phyloP scores from a whole-genome alignment of 2,797 vertebrate genomes.

The Trachops cirrhosus region DNA sequence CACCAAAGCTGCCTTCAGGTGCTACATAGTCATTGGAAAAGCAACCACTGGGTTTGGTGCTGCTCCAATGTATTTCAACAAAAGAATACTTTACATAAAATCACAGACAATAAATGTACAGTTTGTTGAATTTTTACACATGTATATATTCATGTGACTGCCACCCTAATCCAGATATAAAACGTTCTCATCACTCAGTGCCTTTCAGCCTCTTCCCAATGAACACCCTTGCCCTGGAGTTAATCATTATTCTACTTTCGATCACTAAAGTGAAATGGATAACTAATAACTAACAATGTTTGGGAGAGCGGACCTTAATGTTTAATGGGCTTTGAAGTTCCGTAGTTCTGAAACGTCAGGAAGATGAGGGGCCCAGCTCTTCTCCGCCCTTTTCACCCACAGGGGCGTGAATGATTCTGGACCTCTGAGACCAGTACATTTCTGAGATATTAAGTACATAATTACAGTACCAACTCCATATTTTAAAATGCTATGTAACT shows the following conservation, averaged over 20 bases:
- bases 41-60: neutral
- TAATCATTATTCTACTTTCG: neutral
- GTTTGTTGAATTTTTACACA: neutral
- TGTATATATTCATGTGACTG: neutral
- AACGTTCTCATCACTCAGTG: neutral
- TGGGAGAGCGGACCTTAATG: neutral
- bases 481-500: conserved; percentile 13
- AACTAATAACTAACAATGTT: neutral
- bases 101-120: neutral
- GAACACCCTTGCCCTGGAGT: neutral
- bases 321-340: neutral
- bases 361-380: neutral
- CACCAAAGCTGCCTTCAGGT: neutral
- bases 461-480: neutral
- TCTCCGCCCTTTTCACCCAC: neutral
- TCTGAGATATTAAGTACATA: neutral
- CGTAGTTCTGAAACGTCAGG: neutral
- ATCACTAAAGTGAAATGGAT: neutral
- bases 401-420: neutral
- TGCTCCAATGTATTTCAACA: neutral
- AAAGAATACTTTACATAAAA: neutral
- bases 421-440: neutral
- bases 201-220: neutral
- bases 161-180: neutral
- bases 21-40: neutral